These are phyloP conservation scores for Hoplias malabaricus DNA, from an alignment of 2,113 vertebrate species.

Conservation along the genomic window DNA sequence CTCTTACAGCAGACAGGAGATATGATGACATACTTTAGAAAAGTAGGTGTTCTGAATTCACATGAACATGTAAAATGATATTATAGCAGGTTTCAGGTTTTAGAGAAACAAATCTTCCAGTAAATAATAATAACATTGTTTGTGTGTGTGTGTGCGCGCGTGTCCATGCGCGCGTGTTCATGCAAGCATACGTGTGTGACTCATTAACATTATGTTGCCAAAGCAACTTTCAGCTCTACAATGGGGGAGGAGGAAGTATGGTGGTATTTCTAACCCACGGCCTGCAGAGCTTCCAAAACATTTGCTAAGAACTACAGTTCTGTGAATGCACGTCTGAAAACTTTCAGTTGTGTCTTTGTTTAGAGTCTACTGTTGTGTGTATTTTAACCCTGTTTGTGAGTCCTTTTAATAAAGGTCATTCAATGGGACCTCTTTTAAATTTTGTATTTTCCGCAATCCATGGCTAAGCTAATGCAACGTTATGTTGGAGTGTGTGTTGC, in stretches of 20 bases:
- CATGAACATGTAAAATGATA: not conserved
- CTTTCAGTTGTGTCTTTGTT: not conserved
- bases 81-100: not conserved
- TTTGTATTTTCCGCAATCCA: not conserved
- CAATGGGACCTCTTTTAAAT: not conserved
- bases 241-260: constrained; percentile 8
- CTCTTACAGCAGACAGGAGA: constrained; percentile 57
- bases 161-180: not conserved
- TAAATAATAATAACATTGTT: not conserved
- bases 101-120: not conserved
- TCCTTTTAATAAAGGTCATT: not conserved
- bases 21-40: constrained; percentile 25
- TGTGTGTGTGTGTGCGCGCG: not conserved
- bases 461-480: not conserved
- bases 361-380: not conserved
- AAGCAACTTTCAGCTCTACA: constrained; percentile 27
- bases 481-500: not conserved
- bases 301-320: not conserved
- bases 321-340: not conserved
- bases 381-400: not conserved
- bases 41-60: not conserved
- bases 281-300: constrained; percentile 29
- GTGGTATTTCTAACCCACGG: constrained; percentile 32
- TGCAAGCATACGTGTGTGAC: not conserved
- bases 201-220: constrained; percentile 31